phyloP scores from a whole-genome alignment of 2,113 vertebrate genomes.

The Scalopus aquaticus region DNA sequence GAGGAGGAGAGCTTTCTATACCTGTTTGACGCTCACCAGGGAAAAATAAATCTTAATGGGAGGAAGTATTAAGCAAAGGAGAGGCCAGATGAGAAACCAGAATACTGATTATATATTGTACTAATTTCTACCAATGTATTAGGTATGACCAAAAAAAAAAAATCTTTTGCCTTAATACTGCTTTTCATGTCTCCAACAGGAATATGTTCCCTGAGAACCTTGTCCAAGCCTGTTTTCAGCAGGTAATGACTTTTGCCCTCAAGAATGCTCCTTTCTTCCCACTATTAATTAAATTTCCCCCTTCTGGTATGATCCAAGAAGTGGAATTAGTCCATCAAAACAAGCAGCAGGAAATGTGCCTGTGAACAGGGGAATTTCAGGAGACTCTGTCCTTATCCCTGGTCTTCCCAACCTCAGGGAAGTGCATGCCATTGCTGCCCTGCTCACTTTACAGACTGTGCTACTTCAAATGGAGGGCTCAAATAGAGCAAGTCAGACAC shows the following conservation, averaged over 20 bases:
- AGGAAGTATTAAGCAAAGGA: background rate
- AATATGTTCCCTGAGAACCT: constrained; percentile 99
- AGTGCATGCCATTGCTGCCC: background rate
- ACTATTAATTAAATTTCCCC: background rate
- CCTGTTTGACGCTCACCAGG: background rate
- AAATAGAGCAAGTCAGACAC: background rate
- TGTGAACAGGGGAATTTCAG: background rate
- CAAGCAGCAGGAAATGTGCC: background rate
- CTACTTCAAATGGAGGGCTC: background rate
- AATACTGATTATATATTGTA: background rate
- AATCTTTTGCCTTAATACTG: background rate
- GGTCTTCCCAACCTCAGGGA: background rate
- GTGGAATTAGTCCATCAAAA: background rate
- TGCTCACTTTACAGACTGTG: background rate
- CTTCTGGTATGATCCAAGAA: background rate
- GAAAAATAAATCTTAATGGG: background rate
- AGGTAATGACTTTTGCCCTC: constrained; percentile 85
- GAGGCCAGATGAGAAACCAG: background rate
- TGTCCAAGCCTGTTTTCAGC: constrained; percentile 98
- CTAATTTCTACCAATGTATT: background rate
- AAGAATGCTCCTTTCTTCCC: background rate
- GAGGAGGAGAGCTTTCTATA: background rate
- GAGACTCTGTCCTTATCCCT: background rate
- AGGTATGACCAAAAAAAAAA: background rate
- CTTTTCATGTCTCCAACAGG: constrained; percentile 84